Evolutionary conservation across 2,888 invertebrate species (phyloP), one percentile per base, ranked within the genome.

Genomic region (Alcis repandata): DNA sequence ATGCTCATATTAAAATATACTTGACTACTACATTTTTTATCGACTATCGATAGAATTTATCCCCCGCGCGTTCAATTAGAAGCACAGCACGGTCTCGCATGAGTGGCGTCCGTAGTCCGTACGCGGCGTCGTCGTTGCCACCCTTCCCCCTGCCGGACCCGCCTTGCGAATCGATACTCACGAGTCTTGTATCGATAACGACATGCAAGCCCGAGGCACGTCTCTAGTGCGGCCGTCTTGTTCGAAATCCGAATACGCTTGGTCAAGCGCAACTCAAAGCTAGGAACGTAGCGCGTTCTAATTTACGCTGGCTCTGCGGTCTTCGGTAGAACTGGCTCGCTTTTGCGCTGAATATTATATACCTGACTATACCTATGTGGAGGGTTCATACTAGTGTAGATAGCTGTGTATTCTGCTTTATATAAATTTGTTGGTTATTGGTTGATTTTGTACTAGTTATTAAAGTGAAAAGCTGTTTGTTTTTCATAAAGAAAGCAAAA

Each of bases 251-350:
- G 85, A 89, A 89, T 91, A 90, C 91, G 91, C 91, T 90, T 87
- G 91, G 92, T 90, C 92, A 91, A 91, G 90, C 91, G 87, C 88
- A 84, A 86, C 87, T 89, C 89, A 88, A 90, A 90, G 89, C 89
- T 83, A 79, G 82, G 82, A 79, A 80, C 86, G 87, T 83, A 83
- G 82, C 78, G 78, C 79, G 84, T 82, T 88, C 87, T 91, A 91
- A 91, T 91, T 91, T 90, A 86, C 80, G 79, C 84, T 73, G 71
- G 84, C 82, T 68, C 68, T 77, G 75, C 75, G 75, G 77, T 78
- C 69, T 69, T 66, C 70, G 71, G 67, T 71, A 68, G 70, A 62
- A 57, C 59, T 59, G 22, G 45, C 46, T 68, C 49, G 75, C 72
- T 79, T 75, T 74, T 76, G 75, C 70, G 68, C 75, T 76, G 71